Evolutionary conservation across 2,888 invertebrate genomes (phyloP), one percentile per base, ranked within the genome.

Genomic region (Agrilus cyanescens): DNA sequence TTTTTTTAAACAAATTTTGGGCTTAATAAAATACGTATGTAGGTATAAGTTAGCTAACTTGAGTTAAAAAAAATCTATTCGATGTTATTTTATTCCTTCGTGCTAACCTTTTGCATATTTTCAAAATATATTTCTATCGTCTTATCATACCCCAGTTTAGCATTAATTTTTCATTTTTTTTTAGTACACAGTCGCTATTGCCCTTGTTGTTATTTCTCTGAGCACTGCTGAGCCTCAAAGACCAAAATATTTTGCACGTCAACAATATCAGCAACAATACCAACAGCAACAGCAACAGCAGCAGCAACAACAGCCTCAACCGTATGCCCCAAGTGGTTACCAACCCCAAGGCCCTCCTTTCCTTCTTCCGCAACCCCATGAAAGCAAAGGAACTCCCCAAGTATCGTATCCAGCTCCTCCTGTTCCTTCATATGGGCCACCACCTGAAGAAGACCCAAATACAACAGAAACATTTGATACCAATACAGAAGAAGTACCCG

Each of bases 241-340:
- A 4, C 61, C 58, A 44, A 60, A 62, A 31, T 58, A 56, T 46
- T 57, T 57, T 42, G 63, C 62, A 2, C 60, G 58, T 13, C 61
- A 63, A 43, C 44, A 34, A 37, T 44, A 25, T 38, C 15, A 31
- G 35, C 43, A 18, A 31, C 37, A 29, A 37, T 40, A 34, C 36
- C 46, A 20, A 38, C 15, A 30, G 35, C 43, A 18, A 20, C 34
- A 7, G 14, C 40, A 29, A 40, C 62, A 37, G 30, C 42, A 30
- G 34, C 45, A 15, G 37, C 47, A 14, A 37, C 41, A 37, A 39
- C 37, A 25, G 8, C 32, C 56, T 1, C 63, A 62, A 5, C 67
- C 70, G 3, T 73, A 72, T 46, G 45, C 55, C 15, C 54, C 69
- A 3, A 62, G 69, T 12, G 69, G 68, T 25, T 71, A 68, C 66